Percentiles rank a stretch among this genome's conserved stretches.
Evolutionary conservation across 2,797 vertebrate genomes (phyloP).

Genomic region (Amazonetta brasiliensis): DNA sequence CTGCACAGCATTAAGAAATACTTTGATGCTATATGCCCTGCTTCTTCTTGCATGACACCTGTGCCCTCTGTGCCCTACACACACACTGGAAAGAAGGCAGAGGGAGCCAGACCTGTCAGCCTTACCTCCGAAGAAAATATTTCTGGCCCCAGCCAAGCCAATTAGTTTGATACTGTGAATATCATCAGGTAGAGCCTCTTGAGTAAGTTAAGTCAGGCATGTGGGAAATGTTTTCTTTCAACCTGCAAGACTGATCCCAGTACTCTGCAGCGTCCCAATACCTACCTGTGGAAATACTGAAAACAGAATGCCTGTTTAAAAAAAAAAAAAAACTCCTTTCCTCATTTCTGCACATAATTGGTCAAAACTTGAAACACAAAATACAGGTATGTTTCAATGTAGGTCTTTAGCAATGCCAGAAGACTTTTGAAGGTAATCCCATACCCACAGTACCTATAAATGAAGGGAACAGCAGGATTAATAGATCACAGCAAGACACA

Average conservation of each 20-base stretch:
- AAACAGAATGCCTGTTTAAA: neutral
- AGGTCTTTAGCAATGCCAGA: neutral
- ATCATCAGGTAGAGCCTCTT: neutral
- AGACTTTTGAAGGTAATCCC: neutral
- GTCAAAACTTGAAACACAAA: neutral
- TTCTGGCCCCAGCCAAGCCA: neutral
- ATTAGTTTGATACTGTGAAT: neutral
- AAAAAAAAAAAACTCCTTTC: neutral
- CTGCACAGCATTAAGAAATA: neutral
- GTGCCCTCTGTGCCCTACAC: neutral
- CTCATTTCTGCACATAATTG: neutral
- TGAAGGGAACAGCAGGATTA: neutral
- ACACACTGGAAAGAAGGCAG: neutral
- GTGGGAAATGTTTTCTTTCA: neutral
- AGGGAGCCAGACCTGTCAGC: neutral
- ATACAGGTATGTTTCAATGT: neutral
- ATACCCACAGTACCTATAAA: neutral
- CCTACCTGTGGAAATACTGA: neutral
- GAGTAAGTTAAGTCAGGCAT: neutral
- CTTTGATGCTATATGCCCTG: neutral
- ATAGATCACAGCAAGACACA: neutral
- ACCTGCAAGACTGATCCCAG: neutral
- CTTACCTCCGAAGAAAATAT: neutral
- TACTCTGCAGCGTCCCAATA: neutral
- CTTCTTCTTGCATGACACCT: neutral